These are phyloP conservation scores for Sminthopsis crassicaudata DNA, from an alignment of 2,113 vertebrate species.

Conservation along the genomic window DNA sequence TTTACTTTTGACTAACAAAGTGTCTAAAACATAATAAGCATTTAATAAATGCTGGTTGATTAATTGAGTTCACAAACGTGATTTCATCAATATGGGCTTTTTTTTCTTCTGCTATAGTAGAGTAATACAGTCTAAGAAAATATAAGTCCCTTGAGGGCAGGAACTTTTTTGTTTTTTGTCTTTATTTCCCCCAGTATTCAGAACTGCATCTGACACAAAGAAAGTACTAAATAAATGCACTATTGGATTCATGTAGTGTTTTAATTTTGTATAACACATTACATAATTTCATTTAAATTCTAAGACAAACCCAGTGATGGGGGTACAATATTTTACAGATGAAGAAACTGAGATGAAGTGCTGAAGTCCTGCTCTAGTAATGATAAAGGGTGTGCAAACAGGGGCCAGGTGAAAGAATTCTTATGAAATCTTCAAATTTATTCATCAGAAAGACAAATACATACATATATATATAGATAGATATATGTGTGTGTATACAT, in stretches of 20 bases:
- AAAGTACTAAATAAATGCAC: background rate
- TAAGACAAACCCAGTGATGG: background rate
- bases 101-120: background rate
- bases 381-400: too few relatives aligned
- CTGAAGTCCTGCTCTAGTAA: too few relatives aligned
- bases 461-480: too few relatives aligned
- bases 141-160: background rate
- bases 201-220: background rate
- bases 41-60: background rate
- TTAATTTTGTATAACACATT: background rate
- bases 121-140: background rate
- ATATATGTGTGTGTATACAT: too few relatives aligned
- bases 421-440: too few relatives aligned
- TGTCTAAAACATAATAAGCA: background rate
- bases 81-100: background rate
- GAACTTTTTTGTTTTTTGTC: fast-evolving
- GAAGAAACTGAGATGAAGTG: too few relatives aligned
- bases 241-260: background rate
- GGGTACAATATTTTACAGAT: background rate
- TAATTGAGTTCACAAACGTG: too few relatives aligned
- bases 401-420: too few relatives aligned
- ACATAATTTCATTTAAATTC: background rate
- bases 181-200: too few relatives aligned
- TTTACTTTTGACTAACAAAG: background rate
- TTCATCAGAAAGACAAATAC: too few relatives aligned